Conservation (phyloP, 2,113 vertebrate genomes). For the Opisthocomus hoazin region DNA sequence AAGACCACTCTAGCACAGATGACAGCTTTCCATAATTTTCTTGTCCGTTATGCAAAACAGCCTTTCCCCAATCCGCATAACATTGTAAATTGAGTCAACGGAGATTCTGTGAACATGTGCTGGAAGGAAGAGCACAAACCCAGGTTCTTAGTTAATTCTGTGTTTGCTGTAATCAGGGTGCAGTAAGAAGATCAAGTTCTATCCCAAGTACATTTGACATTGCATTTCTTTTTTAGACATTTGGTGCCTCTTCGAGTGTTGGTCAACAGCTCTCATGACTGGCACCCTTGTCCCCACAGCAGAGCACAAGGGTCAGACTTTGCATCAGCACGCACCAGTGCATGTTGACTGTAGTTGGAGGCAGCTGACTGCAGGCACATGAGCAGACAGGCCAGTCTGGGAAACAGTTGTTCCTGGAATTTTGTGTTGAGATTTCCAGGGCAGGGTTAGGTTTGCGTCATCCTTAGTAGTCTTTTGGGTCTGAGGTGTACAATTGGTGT, state of each 20-base stretch:
- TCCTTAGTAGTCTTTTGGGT: neutral
- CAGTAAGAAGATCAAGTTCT: neutral
- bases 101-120: neutral
- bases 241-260: neutral
- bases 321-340: neutral
- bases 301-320: neutral
- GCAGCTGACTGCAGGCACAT: neutral
- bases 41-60: neutral
- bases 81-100: neutral
- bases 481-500: neutral
- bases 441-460: neutral
- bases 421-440: neutral
- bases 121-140: neutral
- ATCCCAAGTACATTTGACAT: neutral
- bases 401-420: neutral
- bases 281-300: neutral
- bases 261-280: neutral
- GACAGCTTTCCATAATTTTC: neutral
- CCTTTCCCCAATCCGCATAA: neutral
- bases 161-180: neutral
- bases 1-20: accelerated
- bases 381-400: neutral
- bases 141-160: neutral
- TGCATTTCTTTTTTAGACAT: neutral
- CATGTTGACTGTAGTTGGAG: neutral